Conservation (phyloP, 2,113 vertebrate species). For the Sinocyclocheilus anshuiensis region DNA sequence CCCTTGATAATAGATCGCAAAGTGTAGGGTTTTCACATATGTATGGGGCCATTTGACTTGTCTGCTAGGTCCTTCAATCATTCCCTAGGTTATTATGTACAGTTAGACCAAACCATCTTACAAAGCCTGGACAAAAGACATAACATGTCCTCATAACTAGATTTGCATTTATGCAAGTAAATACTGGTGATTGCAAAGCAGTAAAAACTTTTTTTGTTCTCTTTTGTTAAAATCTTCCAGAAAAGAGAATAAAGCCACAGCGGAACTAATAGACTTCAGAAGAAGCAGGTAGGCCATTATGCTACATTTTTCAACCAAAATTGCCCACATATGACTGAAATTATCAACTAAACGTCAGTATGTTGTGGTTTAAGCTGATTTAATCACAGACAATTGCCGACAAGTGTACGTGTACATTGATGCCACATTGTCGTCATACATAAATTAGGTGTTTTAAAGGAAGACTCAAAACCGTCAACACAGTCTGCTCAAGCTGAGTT, state of each 20-base stretch:
- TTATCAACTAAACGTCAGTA: background rate
- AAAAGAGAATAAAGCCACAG: background rate
- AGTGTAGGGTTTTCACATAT: constrained; percentile 5
- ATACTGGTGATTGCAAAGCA: background rate
- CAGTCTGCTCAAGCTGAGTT: constrained; percentile 16
- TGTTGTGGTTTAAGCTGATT: background rate
- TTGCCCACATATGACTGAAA: background rate
- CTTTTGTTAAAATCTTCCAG: background rate
- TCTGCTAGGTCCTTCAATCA: background rate
- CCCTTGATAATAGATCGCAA: constrained; percentile 29
- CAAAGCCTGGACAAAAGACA: background rate
- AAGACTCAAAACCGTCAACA: background rate
- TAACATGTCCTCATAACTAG: background rate
- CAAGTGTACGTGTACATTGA: background rate
- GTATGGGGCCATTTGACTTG: background rate
- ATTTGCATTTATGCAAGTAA: background rate
- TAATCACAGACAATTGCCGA: background rate
- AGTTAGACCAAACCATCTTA: background rate
- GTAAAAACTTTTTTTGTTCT: background rate
- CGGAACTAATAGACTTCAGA: background rate
- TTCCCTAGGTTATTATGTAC: background rate
- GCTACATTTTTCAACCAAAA: background rate
- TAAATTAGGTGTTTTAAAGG: background rate
- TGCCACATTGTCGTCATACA: background rate
- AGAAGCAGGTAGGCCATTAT: background rate